phyloP scores from a whole-genome alignment of 1,140 invertebrate genomes.

The Drosophila pallidifrons region DNA sequence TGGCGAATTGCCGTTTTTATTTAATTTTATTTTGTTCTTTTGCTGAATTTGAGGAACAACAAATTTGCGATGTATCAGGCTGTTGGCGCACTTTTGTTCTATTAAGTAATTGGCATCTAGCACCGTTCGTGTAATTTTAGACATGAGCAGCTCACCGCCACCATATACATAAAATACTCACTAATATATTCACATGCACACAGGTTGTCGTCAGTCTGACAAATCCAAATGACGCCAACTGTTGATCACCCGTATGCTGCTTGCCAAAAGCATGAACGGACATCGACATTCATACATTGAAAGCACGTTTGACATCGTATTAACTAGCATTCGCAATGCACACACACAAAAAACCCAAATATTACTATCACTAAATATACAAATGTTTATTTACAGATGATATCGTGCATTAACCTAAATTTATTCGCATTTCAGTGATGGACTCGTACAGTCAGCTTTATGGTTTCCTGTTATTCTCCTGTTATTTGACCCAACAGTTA shows the following conservation, averaged over 20 bases:
- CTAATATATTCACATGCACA: not conserved
- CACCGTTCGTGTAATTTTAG: slow-evolving; percentile 52
- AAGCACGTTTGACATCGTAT: slow-evolving; percentile 3
- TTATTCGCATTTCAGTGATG: slow-evolving; percentile 28
- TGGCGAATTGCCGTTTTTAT: not conserved
- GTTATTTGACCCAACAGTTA: not conserved
- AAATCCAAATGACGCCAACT: slow-evolving; percentile 44
- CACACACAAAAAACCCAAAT: too few relatives aligned
- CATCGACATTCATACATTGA: not conserved
- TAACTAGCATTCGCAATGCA: not conserved
- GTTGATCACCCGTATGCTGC: slow-evolving; percentile 37
- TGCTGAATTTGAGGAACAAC: slow-evolving; percentile 29
- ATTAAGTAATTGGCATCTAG: slow-evolving; percentile 75
- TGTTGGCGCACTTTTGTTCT: slow-evolving; percentile 59
- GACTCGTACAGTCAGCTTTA: slow-evolving; percentile 16
- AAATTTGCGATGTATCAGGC: not conserved
- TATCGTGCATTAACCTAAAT: slow-evolving; percentile 64
- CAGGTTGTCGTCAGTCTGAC: slow-evolving; percentile 13
- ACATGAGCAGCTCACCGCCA: slow-evolving; percentile 38
- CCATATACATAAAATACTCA: not conserved
- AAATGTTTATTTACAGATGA: not conserved
- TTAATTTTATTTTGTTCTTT: slow-evolving; percentile 7
- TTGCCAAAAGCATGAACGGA: slow-evolving; percentile 49
- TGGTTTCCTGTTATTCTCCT: slow-evolving; percentile 29
- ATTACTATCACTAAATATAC: too few relatives aligned